Base-by-base conservation (phyloP, 2,888 invertebrate species). In the Spodoptera exigua region DNA sequence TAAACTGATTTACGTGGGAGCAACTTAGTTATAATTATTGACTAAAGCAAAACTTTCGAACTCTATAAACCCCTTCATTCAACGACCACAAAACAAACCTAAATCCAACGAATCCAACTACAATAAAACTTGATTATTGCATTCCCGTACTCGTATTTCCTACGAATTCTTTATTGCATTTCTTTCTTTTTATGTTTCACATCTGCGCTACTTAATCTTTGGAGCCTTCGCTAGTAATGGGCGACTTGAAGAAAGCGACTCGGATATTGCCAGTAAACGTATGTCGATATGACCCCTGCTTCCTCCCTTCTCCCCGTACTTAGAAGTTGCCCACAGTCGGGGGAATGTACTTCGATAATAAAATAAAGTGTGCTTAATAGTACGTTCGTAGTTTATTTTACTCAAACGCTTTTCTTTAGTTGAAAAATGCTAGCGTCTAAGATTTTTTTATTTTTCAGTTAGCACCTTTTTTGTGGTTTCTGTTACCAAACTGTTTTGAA, bases 241-340 rank as follows among this genome's bases (percentile, higher is more conserved):
- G 80, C 80, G 82, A 76, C 80, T 81, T 79, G 80, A 84, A 85
- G 85, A 86, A 84, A 84, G 80, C 83, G 78, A 74, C 81, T 74
- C 83, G 85, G 84, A 86, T 85, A 87, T 87, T 82, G 81, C 81
- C 79, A 79, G 84, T 87, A 84, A 86, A 86, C 85, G 85, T 86
- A 86, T 86, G 86, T 84, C 84, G 86, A 87, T 85, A 83, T 78
- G 76, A 77, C 76, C 79, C 78, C 73, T 65, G 61, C 66, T 75
- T 66, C 59, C 72, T 61, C 72, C 63, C 64, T 57, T 18, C 55
- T 66, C 72, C 59, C 63, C 66, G 70, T 76, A 81, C 82, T 82
- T 83, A 80, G 79, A 76, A 78, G 74, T 78, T 68, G 61, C 59
- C 59, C 72, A 71, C 72, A 65, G 70, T 64, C 59, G 45, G 65